Conservation (phyloP, 2,888 invertebrate genomes). For the Allolobophora icterica region DNA sequence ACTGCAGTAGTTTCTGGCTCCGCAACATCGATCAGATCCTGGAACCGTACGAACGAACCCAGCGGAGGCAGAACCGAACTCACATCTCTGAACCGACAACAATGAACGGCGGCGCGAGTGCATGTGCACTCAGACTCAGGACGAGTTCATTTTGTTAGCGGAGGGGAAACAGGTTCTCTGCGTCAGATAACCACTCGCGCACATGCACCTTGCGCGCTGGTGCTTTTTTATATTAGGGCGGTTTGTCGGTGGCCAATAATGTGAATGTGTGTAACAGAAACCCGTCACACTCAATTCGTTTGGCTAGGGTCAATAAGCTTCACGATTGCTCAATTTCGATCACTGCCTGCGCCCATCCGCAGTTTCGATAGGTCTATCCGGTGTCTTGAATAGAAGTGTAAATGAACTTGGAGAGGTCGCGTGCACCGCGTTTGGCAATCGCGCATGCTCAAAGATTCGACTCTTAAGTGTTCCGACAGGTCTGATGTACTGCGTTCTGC, state of each 20-base stretch:
- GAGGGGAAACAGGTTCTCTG: background rate
- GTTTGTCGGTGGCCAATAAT: too few species aligned
- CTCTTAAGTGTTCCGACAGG: background rate
- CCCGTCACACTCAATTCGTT: background rate
- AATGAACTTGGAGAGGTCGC: background rate
- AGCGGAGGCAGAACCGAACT: background rate
- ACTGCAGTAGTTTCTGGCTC: background rate
- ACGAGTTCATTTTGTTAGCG: background rate
- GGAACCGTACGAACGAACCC: background rate
- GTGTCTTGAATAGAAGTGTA: background rate
- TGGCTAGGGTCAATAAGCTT: background rate
- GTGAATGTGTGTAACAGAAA: background rate
- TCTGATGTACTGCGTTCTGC: background rate
- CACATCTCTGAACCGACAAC: background rate
- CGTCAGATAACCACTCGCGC: constrained; percentile 11
- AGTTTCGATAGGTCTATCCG: background rate
- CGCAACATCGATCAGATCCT: background rate
- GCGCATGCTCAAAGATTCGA: background rate
- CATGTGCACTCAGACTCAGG: background rate
- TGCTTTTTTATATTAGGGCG: background rate
- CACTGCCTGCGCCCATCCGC: background rate
- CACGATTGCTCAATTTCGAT: background rate
- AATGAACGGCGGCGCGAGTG: background rate
- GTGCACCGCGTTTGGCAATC: background rate
- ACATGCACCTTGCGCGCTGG: background rate